Base-by-base conservation (phyloP, 2,113 vertebrate species). In the Lethenteron camtschaticum region DNA sequence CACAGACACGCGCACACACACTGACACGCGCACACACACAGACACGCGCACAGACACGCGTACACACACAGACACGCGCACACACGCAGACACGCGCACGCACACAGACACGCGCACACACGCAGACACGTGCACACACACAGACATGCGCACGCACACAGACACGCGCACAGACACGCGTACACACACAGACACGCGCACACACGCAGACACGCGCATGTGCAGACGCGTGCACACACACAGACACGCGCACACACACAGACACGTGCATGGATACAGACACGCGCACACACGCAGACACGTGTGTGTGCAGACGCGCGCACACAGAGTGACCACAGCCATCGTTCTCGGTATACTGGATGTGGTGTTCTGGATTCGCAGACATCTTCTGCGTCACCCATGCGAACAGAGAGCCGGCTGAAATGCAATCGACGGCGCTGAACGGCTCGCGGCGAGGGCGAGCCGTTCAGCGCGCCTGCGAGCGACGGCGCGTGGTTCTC, bases 71-170 rank as follows among this genome's bases (percentile, higher is more conserved):
- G 13, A 63, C 59, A 63, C 59, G 16, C 59, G 16, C 59, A 63
- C n/a, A n/a, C 59, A 63, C 59, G 6, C 59, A 63, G 8, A 10
- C 60, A 66, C 60, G 20, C 9, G 20, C 10, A 66, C 60, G 20
- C 9, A 66, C 9, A 66, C 60, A 66, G 14, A 66, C 60, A 66
- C 60, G 20, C 60, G 20, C 60, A 66, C 60, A 66, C 60, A 66
- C 60, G 10, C 59, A 63, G 13, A 63, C 59, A 4, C 59, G 16
- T 16, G 16, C n/a, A n/a, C n/a, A n/a, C n/a, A n/a, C n/a, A n/a
- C n/a, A n/a, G n/a, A n/a, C n/a, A n/a, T n/a, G n/a, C n/a, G n/a
- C n/a, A n/a, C n/a, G n/a, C n/a, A n/a, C n/a, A n/a, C n/a, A n/a
- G n/a, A n/a, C n/a, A n/a, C n/a, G n/a, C n/a, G n/a, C n/a, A n/a